These are phyloP conservation scores for Megaleporinus macrocephalus DNA, from an alignment of 2,113 vertebrate genomes.

Conservation along the genomic window DNA sequence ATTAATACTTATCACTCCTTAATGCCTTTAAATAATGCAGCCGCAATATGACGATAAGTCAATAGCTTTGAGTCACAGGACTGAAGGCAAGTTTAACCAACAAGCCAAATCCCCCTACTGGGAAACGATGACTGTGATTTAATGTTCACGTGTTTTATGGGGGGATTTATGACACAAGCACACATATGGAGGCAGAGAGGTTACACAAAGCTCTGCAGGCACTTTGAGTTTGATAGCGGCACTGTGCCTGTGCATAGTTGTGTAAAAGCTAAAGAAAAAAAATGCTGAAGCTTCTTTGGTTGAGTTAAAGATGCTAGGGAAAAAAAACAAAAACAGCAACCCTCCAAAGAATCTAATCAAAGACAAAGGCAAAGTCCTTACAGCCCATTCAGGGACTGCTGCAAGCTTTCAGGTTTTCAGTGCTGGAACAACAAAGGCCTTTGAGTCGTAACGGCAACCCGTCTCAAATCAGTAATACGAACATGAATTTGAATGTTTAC, in stretches of 20 bases:
- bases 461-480: too few relatives aligned
- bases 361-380: background rate
- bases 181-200: background rate
- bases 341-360: background rate
- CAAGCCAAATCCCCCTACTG: constrained; percentile 34
- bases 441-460: background rate
- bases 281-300: background rate
- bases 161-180: constrained; percentile 12
- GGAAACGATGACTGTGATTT: constrained; percentile 32
- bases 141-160: constrained; percentile 39
- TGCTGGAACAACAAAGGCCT: background rate
- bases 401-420: background rate
- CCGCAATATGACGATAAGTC: constrained; percentile 35
- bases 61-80: constrained; percentile 31
- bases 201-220: constrained; percentile 27
- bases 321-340: background rate
- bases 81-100: constrained; percentile 31
- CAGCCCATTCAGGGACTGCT: background rate
- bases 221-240: background rate
- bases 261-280: background rate
- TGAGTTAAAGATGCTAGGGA: background rate
- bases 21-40: constrained; percentile 46
- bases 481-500: background rate
- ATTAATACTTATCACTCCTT: constrained; percentile 38
- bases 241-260: background rate